Conservation (phyloP, 2,797 vertebrate species). For the Propithecus deckenii region DNA sequence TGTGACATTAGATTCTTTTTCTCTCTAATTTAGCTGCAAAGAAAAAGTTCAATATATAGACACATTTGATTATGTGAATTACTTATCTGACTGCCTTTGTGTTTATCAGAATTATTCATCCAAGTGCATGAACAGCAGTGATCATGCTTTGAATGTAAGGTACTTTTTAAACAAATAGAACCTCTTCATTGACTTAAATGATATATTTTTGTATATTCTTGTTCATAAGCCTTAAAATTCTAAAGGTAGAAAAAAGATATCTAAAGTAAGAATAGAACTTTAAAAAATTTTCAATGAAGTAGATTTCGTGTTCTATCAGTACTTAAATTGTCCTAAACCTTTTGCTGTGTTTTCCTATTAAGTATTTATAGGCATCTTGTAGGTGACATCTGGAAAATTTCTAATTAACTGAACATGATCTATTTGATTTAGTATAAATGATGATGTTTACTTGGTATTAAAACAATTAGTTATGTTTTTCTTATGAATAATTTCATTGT, state of each 20-base stretch:
- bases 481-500: slow-evolving; percentile 63
- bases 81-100: not conserved
- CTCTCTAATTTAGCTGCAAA: not conserved
- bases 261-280: slow-evolving; percentile 27
- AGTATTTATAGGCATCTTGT: slow-evolving; percentile 58
- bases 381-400: slow-evolving; percentile 74
- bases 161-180: slow-evolving; percentile 23
- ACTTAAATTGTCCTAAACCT: not conserved
- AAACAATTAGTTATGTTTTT: slow-evolving; percentile 63
- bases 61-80: not conserved
- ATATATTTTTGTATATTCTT: not conserved
- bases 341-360: slow-evolving; percentile 23
- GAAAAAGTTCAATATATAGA: not conserved
- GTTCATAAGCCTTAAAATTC: slow-evolving; percentile 39
- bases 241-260: slow-evolving; percentile 45
- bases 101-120: not conserved
- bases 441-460: slow-evolving; percentile 67
- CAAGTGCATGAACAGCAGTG: not conserved
- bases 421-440: slow-evolving; percentile 74
- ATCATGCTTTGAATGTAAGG: not conserved
- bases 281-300: not conserved
- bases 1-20: not conserved
- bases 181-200: not conserved
- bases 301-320: not conserved
- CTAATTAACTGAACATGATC: slow-evolving; percentile 70